A percentile compares a stretch with the other conserved stretches of the same genome.
These are phyloP conservation scores for Acomys russatus DNA, from an alignment of 2,797 vertebrate genomes.

Conservation along the genomic window DNA sequence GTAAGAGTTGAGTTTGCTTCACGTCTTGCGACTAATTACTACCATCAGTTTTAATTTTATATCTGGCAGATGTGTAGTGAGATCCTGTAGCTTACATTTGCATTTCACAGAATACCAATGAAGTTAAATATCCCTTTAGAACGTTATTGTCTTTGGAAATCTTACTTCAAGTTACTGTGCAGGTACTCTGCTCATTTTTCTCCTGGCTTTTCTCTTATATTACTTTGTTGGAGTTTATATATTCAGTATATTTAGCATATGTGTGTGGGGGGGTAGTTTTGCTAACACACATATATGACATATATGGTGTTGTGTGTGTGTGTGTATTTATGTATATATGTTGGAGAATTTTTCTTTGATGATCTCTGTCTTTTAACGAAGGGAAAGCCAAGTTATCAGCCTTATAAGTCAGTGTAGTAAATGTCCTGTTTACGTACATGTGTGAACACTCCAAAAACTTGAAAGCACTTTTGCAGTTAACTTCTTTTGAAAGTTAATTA, in stretches of 20 bases:
- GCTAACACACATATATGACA: not conserved
- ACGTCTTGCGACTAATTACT: not conserved
- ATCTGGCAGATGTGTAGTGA: not conserved
- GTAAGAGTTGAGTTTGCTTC: not conserved
- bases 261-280: no score
- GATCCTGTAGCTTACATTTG: conserved; percentile 8
- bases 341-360: not conserved
- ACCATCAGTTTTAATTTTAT: not conserved
- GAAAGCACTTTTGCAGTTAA: not conserved
- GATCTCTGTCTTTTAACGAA: not conserved
- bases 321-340: not conserved
- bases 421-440: not conserved
- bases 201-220: not conserved
- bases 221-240: not conserved
- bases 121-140: not conserved
- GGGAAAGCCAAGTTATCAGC: not conserved
- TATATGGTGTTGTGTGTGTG: not conserved
- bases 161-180: not conserved
- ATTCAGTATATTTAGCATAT: not conserved
- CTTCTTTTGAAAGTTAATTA: not conserved
- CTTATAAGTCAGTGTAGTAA: not conserved
- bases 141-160: not conserved
- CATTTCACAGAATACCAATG: not conserved
- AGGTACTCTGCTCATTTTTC: not conserved
- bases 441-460: not conserved